phyloP scores from a whole-genome alignment of 2,113 vertebrate species.

The Ceyx melanurus region DNA sequence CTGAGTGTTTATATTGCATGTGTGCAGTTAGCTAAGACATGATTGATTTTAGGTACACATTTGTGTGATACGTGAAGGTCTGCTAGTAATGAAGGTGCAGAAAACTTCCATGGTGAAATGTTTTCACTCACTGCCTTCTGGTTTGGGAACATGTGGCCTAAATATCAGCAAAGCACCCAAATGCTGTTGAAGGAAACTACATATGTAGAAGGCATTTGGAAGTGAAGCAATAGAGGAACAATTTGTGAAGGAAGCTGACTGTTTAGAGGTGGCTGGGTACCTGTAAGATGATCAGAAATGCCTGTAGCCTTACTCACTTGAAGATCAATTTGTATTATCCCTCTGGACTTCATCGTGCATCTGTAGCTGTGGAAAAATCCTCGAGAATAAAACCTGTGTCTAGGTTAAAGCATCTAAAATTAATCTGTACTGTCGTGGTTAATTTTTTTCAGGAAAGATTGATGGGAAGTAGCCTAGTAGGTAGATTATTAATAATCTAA shows the following conservation, averaged over 20 bases:
- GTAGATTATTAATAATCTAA: background rate
- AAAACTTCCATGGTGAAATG: background rate
- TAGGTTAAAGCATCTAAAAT: background rate
- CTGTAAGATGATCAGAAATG: background rate
- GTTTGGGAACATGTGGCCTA: background rate
- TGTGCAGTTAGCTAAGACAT: background rate
- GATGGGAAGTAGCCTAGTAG: background rate
- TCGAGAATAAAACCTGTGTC: background rate
- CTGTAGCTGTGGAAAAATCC: background rate
- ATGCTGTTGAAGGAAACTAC: background rate
- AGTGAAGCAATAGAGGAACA: background rate
- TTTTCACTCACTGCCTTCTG: background rate
- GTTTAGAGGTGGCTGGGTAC: background rate
- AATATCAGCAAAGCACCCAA: background rate
- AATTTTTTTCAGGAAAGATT: background rate
- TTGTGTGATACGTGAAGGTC: rapidly evolving
- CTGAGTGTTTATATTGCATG: background rate
- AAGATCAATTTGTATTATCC: background rate
- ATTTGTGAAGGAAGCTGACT: background rate
- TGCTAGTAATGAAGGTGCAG: background rate
- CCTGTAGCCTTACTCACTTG: background rate
- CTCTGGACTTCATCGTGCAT: background rate
- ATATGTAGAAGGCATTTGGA: background rate
- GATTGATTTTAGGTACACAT: background rate
- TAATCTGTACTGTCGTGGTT: background rate